Evolutionary conservation across 1,140 invertebrate species (phyloP).

Genomic region (Nebria ingens): DNA sequence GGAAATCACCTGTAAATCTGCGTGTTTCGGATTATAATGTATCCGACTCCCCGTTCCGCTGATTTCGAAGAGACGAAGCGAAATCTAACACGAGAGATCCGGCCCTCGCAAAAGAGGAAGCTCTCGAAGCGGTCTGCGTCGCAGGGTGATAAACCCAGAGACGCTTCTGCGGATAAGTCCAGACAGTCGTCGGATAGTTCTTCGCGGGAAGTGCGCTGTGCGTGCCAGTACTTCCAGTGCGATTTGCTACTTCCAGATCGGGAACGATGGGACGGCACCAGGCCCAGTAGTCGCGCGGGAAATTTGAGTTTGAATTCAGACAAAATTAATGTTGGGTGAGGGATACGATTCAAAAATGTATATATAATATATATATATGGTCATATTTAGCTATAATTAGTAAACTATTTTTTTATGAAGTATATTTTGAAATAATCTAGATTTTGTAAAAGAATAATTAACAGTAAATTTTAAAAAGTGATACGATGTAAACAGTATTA

Average conservation of each 20-base stretch:
- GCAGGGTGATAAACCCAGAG: conserved; percentile 43
- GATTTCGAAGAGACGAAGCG: not conserved
- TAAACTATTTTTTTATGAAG: too few relatives aligned
- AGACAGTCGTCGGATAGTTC: conserved; percentile 47
- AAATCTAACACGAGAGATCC: not conserved
- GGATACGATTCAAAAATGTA: too few relatives aligned
- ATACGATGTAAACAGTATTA: not conserved
- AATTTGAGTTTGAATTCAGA: too few relatives aligned
- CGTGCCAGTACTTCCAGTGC: conserved; percentile 71
- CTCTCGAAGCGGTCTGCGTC: conserved; percentile 43
- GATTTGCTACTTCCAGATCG: conserved; percentile 55
- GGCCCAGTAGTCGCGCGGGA: conserved; percentile 17
- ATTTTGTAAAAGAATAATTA: too few relatives aligned
- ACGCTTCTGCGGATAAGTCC: conserved; percentile 37
- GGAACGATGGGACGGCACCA: conserved; percentile 12
- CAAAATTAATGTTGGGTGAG: too few relatives aligned
- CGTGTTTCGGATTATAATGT: too few relatives aligned
- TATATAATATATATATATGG: too few relatives aligned
- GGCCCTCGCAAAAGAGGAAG: conserved; percentile 15
- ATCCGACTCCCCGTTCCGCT: not conserved
- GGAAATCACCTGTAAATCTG: too few relatives aligned
- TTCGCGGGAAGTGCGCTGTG: conserved; percentile 68
- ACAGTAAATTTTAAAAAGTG: too few relatives aligned
- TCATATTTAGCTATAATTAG: too few relatives aligned
- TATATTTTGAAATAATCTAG: too few relatives aligned